These are phyloP conservation scores for Carollia perspicillata DNA, from an alignment of 2,113 vertebrate genomes.

Conservation along the genomic window DNA sequence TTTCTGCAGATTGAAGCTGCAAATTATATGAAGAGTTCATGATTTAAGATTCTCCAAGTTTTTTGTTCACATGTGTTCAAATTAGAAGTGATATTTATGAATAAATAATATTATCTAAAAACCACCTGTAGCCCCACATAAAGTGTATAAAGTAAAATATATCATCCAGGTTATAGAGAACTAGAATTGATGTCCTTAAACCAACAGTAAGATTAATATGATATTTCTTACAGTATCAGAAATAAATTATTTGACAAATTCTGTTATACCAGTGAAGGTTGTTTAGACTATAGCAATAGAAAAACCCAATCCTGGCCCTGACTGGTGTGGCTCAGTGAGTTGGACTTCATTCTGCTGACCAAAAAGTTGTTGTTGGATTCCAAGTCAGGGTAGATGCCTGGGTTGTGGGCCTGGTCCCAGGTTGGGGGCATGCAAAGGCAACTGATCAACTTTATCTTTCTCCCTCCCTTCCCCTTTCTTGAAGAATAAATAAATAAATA, in stretches of 20 bases:
- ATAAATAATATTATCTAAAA: neutral
- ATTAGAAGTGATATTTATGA: neutral
- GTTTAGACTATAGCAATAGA: neutral
- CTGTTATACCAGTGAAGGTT: neutral
- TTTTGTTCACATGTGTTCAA: neutral
- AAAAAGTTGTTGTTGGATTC: too few relatives aligned
- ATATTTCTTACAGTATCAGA: neutral
- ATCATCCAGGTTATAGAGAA: neutral
- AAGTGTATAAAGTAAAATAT: neutral
- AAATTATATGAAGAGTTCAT: constrained; percentile 18
- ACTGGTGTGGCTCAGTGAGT: too few relatives aligned
- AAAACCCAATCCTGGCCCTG: neutral
- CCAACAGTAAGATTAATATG: neutral
- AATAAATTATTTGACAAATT: neutral
- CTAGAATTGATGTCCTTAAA: neutral
- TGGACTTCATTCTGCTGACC: too few relatives aligned
- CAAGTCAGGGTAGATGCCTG: too few relatives aligned
- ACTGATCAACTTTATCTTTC: too few relatives aligned
- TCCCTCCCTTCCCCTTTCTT: too few relatives aligned
- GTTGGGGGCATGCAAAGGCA: too few relatives aligned
- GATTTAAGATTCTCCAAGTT: neutral
- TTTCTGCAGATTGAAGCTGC: constrained; percentile 5
- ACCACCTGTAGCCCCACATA: neutral
- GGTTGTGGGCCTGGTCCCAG: too few relatives aligned
- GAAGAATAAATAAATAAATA: too few relatives aligned